phyloP scores from a whole-genome alignment of 64 coral and sea anemone species.

The Montipora sp. region DNA sequence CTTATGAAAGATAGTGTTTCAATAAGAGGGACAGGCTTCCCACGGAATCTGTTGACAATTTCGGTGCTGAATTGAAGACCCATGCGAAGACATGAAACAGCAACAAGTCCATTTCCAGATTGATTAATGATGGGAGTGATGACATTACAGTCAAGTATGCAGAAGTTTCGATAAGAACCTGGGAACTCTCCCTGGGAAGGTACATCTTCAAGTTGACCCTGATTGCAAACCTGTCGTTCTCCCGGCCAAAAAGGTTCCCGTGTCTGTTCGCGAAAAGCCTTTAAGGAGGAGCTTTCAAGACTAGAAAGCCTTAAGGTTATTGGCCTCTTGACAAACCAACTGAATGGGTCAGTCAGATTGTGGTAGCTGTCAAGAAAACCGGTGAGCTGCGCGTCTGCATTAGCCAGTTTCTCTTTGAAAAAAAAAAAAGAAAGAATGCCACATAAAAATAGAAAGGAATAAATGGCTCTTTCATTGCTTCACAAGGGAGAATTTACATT shows the following conservation, averaged over 20 bases:
- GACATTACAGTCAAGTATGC: neutral
- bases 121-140: conserved; percentile 25
- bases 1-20: conserved; percentile 65
- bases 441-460: no score
- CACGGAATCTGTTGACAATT: conserved; percentile 47
- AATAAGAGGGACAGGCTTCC: conserved; percentile 25
- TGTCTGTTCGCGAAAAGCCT: no score
- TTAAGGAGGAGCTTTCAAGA: neutral
- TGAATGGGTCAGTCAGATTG: neutral
- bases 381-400: no score
- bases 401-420: no score
- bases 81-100: conserved; percentile 65
- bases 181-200: neutral
- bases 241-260: no score
- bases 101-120: neutral
- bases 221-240: neutral
- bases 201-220: neutral
- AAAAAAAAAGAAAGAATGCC: no score
- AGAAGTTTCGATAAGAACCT: neutral
- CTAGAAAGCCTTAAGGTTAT: neutral
- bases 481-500: no score
- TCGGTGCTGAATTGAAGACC: conserved; percentile 29
- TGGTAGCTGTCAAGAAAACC: neutral
- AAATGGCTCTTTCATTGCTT: no score
- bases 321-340: neutral